Base-by-base conservation (phyloP, 1,140 invertebrate genomes). In the Phortica variegata region DNA sequence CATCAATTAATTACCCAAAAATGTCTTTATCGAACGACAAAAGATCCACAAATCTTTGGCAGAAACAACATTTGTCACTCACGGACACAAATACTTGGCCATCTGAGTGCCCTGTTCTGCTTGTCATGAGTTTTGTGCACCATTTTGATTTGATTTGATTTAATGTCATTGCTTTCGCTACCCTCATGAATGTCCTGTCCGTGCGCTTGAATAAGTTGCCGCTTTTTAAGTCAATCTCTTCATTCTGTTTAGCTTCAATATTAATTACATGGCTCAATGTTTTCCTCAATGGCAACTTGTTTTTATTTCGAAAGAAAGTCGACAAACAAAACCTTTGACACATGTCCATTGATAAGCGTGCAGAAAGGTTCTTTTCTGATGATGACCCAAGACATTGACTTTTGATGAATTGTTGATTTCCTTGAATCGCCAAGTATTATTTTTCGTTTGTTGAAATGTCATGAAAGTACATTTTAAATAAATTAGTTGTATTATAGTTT, bases 391-490 rank as follows among this genome's bases (percentile, higher is more conserved):
- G 63, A 54, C 62, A 29, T 68, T 69, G 65, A 62, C 65, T 60
- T 68, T 68, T 68, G 63, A 68, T 68, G 65, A 68, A 68, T 69
- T 58, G 65, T 51, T 57, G 55, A 53, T 58, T 60, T 63, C 63
- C n/a, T n/a, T n/a, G n/a, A n/a, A n/a, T n/a, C n/a, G n/a, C n/a
- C n/a, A n/a, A n/a, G n/a, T n/a, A n/a, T n/a, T n/a, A n/a, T n/a
- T n/a, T n/a, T n/a, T n/a, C n/a, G n/a, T n/a, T n/a, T n/a, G n/a
- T 60, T 60, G 60, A 54, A 49, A 60, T 68, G 63, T 58, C 63
- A 68, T 66, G 60, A 66, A 66, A 63, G 63, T 58, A 60, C 65
- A 68, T 68, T 68, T 68, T 68, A 68, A 68, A 68, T 68, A 68
- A 68, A 68, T 68, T 68, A 68, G 63, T 68, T 68, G 63, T 51